These are phyloP conservation scores for Solea solea DNA, from an alignment of 2,113 vertebrate species.

Conservation along the genomic window DNA sequence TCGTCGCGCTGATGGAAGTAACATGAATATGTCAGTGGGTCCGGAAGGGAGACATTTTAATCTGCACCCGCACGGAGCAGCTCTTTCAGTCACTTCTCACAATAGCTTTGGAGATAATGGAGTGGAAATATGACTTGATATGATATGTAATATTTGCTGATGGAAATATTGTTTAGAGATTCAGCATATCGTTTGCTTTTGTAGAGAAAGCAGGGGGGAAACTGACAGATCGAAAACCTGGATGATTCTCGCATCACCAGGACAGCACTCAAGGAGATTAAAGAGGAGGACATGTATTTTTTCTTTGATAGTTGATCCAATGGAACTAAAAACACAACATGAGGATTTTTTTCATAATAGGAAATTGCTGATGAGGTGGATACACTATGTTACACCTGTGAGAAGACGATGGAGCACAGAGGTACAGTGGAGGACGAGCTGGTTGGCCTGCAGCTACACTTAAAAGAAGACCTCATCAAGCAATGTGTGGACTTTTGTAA, in stretches of 20 bases:
- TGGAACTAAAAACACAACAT: constrained; percentile 85
- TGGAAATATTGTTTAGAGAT: constrained; percentile 89
- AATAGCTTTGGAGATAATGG: constrained; percentile 11
- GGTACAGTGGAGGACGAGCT: constrained; percentile 88
- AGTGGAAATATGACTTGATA: background rate
- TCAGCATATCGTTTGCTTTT: constrained; percentile 88
- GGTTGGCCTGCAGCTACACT: constrained; percentile 86
- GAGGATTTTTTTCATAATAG: background rate
- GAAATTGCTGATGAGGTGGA: constrained; percentile 82
- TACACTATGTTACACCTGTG: constrained; percentile 89
- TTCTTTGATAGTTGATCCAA: constrained; percentile 90
- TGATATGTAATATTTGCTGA: background rate
- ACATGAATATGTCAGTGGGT: constrained; percentile 16
- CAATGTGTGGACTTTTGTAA: constrained; percentile 82
- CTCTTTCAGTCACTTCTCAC: background rate
- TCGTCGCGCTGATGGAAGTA: background rate
- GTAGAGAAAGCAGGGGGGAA: constrained; percentile 91
- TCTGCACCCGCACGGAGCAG: background rate
- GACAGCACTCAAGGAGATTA: constrained; percentile 90
- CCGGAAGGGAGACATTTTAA: constrained; percentile 10
- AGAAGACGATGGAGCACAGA: constrained; percentile 89
- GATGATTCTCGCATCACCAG: constrained; percentile 94
- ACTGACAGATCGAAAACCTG: constrained; percentile 88
- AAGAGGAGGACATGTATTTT: constrained; percentile 87
- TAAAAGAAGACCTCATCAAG: constrained; percentile 87